These are phyloP conservation scores for Reticulitermes speratus DNA, from an alignment of 1,140 invertebrate genomes.

Conservation along the genomic window DNA sequence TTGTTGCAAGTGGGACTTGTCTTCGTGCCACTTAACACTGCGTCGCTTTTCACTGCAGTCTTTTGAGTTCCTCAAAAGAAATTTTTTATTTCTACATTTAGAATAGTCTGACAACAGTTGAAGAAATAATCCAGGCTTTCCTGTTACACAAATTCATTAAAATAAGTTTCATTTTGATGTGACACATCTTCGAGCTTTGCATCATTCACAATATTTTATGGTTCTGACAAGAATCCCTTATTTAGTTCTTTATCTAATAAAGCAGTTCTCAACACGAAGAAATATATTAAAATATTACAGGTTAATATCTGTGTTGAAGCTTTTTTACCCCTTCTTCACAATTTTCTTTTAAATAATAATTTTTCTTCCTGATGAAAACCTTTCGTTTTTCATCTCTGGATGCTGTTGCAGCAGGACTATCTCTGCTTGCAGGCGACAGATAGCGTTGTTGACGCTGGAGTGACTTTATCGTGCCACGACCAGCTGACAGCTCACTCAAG, in stretches of 20 bases:
- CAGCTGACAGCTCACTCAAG: slow-evolving; percentile 13
- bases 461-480: slow-evolving; percentile 11
- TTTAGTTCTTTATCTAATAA: not conserved
- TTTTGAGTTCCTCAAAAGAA: too few relatives aligned
- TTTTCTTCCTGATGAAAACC: not conserved
- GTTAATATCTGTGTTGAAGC: not conserved
- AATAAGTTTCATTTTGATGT: not conserved
- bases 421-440: slow-evolving; percentile 16
- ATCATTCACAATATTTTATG: not conserved
- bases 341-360: not conserved
- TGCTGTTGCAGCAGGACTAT: not conserved
- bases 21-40: too few relatives aligned
- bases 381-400: not conserved
- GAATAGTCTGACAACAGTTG: not conserved
- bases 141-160: not conserved
- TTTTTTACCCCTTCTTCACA: not conserved
- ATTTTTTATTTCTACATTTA: not conserved
- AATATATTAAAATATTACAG: not conserved
- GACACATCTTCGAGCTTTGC: not conserved
- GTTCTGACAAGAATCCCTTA: not conserved
- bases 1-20: too few relatives aligned
- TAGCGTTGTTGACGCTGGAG: slow-evolving; percentile 7
- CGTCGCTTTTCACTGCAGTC: too few relatives aligned
- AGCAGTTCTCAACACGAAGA: not conserved
- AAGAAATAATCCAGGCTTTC: not conserved